These are phyloP conservation scores for Diplazon laetatorius DNA, from an alignment of 2,888 invertebrate genomes.

Conservation along the genomic window DNA sequence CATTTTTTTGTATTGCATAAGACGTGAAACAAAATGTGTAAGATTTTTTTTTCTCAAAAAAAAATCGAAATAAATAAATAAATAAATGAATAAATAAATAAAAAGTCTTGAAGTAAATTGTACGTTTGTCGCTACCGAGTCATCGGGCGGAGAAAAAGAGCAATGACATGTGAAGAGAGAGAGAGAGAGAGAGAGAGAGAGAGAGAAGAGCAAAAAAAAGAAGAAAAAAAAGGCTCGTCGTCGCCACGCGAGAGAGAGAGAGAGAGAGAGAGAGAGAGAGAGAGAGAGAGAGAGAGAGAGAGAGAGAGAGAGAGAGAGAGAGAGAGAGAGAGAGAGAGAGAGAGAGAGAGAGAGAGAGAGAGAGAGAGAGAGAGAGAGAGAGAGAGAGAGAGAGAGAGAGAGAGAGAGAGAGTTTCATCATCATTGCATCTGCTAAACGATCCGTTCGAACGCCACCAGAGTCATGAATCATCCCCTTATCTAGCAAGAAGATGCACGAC, in stretches of 20 bases:
- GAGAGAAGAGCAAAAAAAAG: constrained; percentile 13
- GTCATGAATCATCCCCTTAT: constrained; percentile 75
- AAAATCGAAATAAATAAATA: no score
- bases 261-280: no score
- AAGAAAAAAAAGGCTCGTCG: constrained; percentile 45
- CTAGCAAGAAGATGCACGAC: constrained; percentile 75
- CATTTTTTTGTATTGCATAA: no score
- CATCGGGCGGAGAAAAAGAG: constrained; percentile 5
- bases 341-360: no score
- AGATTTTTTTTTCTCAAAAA: no score
- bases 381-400: no score
- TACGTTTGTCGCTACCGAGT: constrained; percentile 59
- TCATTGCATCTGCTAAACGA: constrained; percentile 62
- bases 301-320: no score
- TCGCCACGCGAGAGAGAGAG: constrained; percentile 61
- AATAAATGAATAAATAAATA: not conserved
- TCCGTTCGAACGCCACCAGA: constrained; percentile 55
- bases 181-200: constrained; percentile 4
- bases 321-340: no score
- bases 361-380: no score
- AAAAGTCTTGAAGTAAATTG: constrained; percentile 53
- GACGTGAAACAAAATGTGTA: no score
- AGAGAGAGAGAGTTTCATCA: constrained; percentile 65
- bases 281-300: no score
- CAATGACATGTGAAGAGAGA: not conserved